Evolutionary conservation across 2,797 vertebrate species (phyloP).

Genomic region (Nannoperca obscura): DNA sequence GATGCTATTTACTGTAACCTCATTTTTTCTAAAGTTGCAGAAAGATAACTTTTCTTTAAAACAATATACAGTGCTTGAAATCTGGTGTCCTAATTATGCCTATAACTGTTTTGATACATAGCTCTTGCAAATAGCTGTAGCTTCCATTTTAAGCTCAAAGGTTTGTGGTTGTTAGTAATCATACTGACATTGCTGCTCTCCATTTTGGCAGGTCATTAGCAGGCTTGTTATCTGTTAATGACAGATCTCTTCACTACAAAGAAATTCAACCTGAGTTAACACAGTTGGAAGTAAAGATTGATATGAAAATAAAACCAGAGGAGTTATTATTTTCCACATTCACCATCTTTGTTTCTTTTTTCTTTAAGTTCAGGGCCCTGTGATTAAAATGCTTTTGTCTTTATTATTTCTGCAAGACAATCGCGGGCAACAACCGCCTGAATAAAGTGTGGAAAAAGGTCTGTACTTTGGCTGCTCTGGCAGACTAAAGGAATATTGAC

Average conservation of each 20-base stretch:
- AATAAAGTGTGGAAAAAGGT: constrained; percentile 99
- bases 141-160: constrained; percentile 22
- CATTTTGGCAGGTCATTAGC: constrained; percentile 26
- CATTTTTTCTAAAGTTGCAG: not conserved
- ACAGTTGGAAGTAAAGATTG: constrained; percentile 13
- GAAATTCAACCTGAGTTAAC: not conserved
- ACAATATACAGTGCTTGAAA: not conserved
- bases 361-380: constrained; percentile 28
- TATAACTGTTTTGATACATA: constrained; percentile 25
- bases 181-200: constrained; percentile 15
- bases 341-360: constrained; percentile 6
- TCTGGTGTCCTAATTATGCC: constrained; percentile 19
- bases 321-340: constrained; percentile 14
- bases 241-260: constrained; percentile 21
- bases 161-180: constrained; percentile 28
- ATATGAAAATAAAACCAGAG: not conserved
- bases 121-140: constrained; percentile 24
- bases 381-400: constrained; percentile 75
- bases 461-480: constrained; percentile 83
- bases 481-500: constrained; percentile 55
- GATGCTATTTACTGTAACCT: not conserved
- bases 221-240: constrained; percentile 19
- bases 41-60: constrained; percentile 12
- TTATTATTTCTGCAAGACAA: constrained; percentile 87
- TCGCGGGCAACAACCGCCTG: constrained; percentile 89